phyloP scores from a whole-genome alignment of 2,797 vertebrate genomes.

The Xiphorhynchus erythropygius region DNA sequence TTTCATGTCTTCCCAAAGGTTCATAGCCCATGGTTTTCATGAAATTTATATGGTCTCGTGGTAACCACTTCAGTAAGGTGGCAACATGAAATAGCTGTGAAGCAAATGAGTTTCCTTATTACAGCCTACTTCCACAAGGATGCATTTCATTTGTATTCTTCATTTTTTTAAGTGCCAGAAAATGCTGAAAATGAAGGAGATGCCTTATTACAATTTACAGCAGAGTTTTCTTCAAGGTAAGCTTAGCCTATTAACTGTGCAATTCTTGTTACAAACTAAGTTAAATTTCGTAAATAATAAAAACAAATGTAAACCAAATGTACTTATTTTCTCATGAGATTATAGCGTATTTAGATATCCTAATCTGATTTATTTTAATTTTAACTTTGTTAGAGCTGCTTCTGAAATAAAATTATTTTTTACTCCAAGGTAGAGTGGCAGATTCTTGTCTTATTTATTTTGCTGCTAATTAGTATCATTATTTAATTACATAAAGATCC shows the following conservation, averaged over 20 bases:
- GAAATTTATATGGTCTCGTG: background rate
- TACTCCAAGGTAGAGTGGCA: background rate
- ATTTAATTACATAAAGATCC: background rate
- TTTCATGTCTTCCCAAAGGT: background rate
- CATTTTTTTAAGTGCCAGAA: conserved; percentile 89
- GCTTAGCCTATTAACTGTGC: conserved; percentile 20
- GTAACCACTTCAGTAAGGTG: background rate
- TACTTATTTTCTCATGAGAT: background rate
- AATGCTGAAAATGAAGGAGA: conserved; percentile 98
- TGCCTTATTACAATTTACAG: conserved; percentile 99
- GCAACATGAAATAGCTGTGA: background rate
- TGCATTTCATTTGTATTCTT: background rate
- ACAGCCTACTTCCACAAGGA: background rate
- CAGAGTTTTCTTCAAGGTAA: conserved; percentile 98
- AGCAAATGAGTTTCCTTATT: background rate
- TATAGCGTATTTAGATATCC: background rate
- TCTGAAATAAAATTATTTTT: background rate
- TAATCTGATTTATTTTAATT: background rate
- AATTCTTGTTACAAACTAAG: conserved; percentile 3
- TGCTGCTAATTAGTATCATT: background rate
- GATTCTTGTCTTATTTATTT: background rate
- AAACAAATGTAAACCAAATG: background rate
- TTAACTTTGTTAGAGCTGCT: background rate
- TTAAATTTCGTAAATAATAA: background rate
- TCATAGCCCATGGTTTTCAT: background rate